phyloP scores from a whole-genome alignment of 2,113 vertebrate genomes.

The Drymodes brunneopygia region DNA sequence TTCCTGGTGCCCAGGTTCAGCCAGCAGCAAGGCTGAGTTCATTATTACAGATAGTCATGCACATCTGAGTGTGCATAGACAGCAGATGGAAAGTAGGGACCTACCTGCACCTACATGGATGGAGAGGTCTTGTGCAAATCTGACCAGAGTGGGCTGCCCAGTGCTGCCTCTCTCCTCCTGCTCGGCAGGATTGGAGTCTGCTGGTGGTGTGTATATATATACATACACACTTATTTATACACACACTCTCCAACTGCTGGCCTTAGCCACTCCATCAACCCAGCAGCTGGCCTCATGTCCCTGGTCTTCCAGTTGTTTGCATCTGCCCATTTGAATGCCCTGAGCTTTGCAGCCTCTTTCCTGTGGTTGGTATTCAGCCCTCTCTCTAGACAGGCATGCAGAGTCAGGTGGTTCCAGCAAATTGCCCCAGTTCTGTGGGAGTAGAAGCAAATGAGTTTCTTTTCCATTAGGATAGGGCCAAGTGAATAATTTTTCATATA shows the following conservation, averaged over 20 bases:
- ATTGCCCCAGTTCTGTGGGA: neutral
- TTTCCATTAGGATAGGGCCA: neutral
- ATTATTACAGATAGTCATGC: accelerated
- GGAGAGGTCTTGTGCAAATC: neutral
- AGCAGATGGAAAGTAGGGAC: neutral
- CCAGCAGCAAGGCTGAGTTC: neutral
- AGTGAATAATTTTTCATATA: neutral
- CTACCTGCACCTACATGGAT: neutral
- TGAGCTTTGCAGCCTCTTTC: neutral
- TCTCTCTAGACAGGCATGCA: too few species aligned
- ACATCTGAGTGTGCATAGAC: neutral
- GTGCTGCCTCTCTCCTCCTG: neutral
- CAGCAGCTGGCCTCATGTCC: neutral
- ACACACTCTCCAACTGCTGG: neutral
- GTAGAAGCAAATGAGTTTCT: neutral
- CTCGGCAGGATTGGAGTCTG: neutral
- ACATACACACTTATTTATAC: neutral
- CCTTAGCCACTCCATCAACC: neutral
- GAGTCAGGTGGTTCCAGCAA: neutral
- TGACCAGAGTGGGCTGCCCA: too few species aligned
- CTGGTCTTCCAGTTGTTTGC: neutral
- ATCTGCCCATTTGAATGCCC: neutral
- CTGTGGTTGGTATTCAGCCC: neutral
- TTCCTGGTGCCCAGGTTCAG: neutral
- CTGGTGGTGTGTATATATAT: neutral